These are phyloP conservation scores for Smittia sp. DNA, from an alignment of 2,888 invertebrate species.

Conservation along the genomic window DNA sequence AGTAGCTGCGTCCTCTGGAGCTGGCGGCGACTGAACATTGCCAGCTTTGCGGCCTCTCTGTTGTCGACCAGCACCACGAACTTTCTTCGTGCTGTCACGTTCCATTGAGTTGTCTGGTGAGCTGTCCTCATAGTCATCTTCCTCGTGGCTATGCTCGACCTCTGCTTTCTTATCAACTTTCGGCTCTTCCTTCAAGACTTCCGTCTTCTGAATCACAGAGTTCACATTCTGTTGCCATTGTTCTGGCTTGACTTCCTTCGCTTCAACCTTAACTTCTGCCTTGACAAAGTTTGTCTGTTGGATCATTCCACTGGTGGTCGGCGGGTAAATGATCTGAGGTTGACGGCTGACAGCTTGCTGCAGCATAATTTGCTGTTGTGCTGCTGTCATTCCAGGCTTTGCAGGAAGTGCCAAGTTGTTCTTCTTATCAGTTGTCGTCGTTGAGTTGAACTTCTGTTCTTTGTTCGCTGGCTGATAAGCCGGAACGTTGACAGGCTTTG, in stretches of 20 bases:
- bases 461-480: background rate
- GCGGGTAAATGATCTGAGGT: conserved; percentile 51
- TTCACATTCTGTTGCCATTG: conserved; percentile 27
- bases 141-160: conserved; percentile 46
- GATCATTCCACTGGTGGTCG: conserved; percentile 48
- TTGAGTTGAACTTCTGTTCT: background rate
- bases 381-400: conserved; percentile 47
- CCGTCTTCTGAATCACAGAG: conserved; percentile 28
- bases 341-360: conserved; percentile 45
- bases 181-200: background rate
- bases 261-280: conserved; percentile 43
- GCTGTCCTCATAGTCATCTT: conserved; percentile 49
- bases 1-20: background rate
- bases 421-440: conserved; percentile 48
- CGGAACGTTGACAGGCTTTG: background rate
- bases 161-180: conserved; percentile 26
- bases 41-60: conserved; percentile 24
- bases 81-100: conserved; percentile 25
- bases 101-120: conserved; percentile 45
- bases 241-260: background rate
- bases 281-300: background rate
- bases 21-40: background rate
- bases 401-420: conserved; percentile 49
- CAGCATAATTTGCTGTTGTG: conserved; percentile 43
- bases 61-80: conserved; percentile 22